phyloP scores from a whole-genome alignment of 1,140 invertebrate genomes.

The Tetramorium alpestre region DNA sequence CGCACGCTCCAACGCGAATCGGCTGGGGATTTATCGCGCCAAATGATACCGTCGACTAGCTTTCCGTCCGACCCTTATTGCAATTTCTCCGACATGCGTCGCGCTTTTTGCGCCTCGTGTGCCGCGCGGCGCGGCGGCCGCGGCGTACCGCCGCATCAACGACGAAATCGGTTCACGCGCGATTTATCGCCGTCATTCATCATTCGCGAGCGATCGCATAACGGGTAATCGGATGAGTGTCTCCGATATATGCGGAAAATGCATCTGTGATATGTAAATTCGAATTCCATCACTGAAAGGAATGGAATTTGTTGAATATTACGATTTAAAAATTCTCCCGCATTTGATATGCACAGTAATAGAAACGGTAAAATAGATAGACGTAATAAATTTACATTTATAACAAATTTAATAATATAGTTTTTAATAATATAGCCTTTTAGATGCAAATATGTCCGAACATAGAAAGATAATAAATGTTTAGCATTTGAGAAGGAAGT shows the following conservation, averaged over 20 bases:
- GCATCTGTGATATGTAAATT: background rate
- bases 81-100: slow-evolving; percentile 47
- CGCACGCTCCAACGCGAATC: slow-evolving; percentile 54
- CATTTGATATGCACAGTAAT: background rate
- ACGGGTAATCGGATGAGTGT: background rate
- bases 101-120: slow-evolving; percentile 40
- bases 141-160: background rate
- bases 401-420: background rate
- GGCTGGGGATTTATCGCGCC: slow-evolving; percentile 47
- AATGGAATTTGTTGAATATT: background rate
- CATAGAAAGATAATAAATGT: background rate
- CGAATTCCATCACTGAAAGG: background rate
- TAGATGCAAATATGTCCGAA: background rate
- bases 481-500: background rate
- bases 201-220: slow-evolving; percentile 17
- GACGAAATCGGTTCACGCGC: slow-evolving; percentile 38
- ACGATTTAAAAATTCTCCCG: background rate
- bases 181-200: slow-evolving; percentile 52
- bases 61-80: slow-evolving; percentile 42
- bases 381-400: background rate
- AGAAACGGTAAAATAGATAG: background rate
- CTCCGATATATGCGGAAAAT: background rate
- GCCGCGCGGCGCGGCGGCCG: background rate
- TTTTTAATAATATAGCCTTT: background rate
- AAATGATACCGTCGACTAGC: slow-evolving; percentile 62